Percentiles rank a stretch among this genome's conserved stretches.
Evolutionary conservation across 2,113 vertebrate genomes (phyloP).

Genomic region (Alaudala cheleensis): DNA sequence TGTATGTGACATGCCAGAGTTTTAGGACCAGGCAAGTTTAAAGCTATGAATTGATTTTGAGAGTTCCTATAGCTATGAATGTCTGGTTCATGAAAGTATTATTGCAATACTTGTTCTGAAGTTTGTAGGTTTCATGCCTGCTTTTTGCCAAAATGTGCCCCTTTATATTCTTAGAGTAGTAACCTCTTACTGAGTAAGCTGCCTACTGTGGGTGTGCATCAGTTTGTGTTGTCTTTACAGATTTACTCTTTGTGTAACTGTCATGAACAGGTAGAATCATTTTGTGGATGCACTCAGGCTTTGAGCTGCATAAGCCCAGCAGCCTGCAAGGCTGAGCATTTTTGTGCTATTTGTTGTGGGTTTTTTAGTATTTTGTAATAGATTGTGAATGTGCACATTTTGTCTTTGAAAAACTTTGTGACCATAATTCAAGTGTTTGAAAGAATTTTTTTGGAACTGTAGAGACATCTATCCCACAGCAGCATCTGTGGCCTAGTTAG

Average conservation of each 20-base stretch:
- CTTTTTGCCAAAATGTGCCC: neutral
- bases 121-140: neutral
- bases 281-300: neutral
- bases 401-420: neutral
- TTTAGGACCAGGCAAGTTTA: neutral
- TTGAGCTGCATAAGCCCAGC: neutral
- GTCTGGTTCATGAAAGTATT: neutral
- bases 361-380: neutral
- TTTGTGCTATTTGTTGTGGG: neutral
- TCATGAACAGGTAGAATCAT: neutral
- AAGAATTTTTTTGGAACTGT: neutral
- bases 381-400: neutral
- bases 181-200: neutral
- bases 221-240: neutral
- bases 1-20: neutral
- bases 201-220: neutral
- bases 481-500: neutral
- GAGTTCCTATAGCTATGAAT: neutral
- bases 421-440: neutral
- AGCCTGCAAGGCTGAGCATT: neutral
- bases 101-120: neutral
- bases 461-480: neutral
- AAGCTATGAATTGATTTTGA: neutral
- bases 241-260: neutral
- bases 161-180: neutral